Evolutionary conservation across 2,888 invertebrate genomes (phyloP), one percentile per base, ranked within the genome.

Genomic region (Chymomyza amoena): DNA sequence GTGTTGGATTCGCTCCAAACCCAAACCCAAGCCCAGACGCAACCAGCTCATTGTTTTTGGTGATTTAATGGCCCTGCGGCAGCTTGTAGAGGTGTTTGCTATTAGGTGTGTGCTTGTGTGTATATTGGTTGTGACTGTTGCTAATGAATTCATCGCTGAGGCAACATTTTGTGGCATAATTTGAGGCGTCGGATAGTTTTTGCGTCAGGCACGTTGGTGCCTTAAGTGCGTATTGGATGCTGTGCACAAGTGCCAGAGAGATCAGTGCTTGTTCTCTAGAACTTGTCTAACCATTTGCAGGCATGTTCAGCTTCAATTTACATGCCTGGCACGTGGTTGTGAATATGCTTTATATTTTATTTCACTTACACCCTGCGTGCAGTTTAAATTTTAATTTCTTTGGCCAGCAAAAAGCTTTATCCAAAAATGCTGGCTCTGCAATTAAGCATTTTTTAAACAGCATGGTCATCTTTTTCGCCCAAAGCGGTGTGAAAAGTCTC

Each of bases 331-430:
- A n/a, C n/a, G n/a, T n/a, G n/a, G n/a, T n/a, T n/a, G n/a, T n/a
- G n/a, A n/a, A n/a, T 83, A 83, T 83, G 83, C 77, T 73, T 88
- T n/a, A n/a, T n/a, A n/a, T 83, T 88, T 87, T 88, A 87, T 88
- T 87, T 87, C 87, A 87, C 87, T 87, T 87, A 69, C 77, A 63
- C 76, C 71, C 78, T 83, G 74, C 74, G 62, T 84, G 75, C 80
- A 77, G 80, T 79, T 79, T 84, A 77, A 85, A 82, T 81, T 83
- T 87, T 88, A 84, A 88, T 78, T 59, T 36, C 68, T 61, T 50
- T n/a, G n/a, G n/a, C n/a, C n/a, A n/a, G n/a, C 18, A n/a, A 54
- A 32, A 32, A 13, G 39, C 39, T 3, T 45, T 45, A 45, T 45
- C 10, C 13, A 45, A 10, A 54, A 18, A 20, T 13, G 39, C 39